phyloP scores from a whole-genome alignment of 2,888 invertebrate species.

The Pomacea canaliculata region DNA sequence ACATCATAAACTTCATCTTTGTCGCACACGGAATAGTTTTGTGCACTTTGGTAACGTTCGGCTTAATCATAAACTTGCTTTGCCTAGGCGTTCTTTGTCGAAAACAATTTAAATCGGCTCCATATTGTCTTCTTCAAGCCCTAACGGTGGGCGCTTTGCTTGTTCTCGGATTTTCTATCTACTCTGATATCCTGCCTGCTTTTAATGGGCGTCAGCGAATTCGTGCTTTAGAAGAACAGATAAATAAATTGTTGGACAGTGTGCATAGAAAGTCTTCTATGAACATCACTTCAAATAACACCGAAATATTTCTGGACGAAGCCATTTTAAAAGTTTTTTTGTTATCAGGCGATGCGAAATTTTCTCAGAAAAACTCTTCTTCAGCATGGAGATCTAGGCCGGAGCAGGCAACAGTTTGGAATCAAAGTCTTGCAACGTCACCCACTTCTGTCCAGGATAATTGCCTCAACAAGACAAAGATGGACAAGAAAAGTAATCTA shows the following conservation, averaged over 20 bases:
- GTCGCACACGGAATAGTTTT: constrained; percentile 17
- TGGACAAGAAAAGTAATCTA: background rate
- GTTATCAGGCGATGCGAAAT: too few species aligned
- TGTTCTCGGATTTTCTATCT: constrained; percentile 17
- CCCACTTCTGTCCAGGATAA: background rate
- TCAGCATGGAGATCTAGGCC: too few species aligned
- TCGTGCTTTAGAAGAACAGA: background rate
- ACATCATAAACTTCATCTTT: constrained; percentile 21
- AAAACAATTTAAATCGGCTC: constrained; percentile 2
- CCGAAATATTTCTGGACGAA: too few species aligned
- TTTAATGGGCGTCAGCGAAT: background rate
- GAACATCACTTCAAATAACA: too few species aligned
- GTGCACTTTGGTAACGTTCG: constrained; percentile 9
- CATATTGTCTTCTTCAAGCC: constrained; percentile 19
- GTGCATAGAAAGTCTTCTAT: background rate
- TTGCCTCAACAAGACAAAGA: background rate
- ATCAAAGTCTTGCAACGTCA: background rate
- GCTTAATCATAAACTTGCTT: constrained; percentile 15
- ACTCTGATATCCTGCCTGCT: constrained; percentile 25
- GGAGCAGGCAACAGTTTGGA: too few species aligned
- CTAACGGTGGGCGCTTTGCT: constrained; percentile 21
- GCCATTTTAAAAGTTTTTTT: too few species aligned
- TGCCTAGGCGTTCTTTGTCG: constrained; percentile 16
- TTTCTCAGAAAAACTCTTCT: too few species aligned
- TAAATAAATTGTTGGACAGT: background rate